These are phyloP conservation scores for Dendrophyllia cribrosa DNA, from an alignment of 64 coral and sea anemone species.

Conservation along the genomic window DNA sequence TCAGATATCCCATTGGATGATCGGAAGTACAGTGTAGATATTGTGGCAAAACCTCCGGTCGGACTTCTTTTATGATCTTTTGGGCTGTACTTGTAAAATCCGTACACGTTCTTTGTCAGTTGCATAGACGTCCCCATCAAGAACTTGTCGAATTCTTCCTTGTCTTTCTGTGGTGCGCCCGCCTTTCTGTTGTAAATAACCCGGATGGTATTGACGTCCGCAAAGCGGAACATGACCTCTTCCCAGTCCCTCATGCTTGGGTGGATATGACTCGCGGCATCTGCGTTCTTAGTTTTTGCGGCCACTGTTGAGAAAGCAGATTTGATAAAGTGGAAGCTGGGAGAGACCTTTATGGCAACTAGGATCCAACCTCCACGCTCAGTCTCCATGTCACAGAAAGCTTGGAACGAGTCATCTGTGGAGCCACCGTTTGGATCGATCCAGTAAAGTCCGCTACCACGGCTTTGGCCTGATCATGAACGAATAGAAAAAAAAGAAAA, in stretches of 20 bases:
- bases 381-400: constrained; percentile 80
- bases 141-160: constrained; percentile 32
- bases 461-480: constrained; percentile 56
- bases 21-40: constrained; percentile 16
- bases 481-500: too few relatives aligned
- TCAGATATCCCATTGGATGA: constrained; percentile 32
- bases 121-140: constrained; percentile 48
- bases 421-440: constrained; percentile 77
- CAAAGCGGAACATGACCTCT: too few relatives aligned
- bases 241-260: constrained; percentile 33
- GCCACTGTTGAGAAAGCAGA: constrained; percentile 32
- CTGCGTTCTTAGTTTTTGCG: constrained; percentile 4
- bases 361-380: constrained; percentile 80
- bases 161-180: not conserved
- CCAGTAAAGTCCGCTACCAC: constrained; percentile 66
- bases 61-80: constrained; percentile 45
- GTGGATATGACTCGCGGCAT: constrained; percentile 77
- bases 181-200: constrained; percentile 60
- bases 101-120: not conserved
- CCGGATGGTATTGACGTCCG: too few relatives aligned
- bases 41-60: constrained; percentile 39
- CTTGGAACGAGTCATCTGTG: constrained; percentile 70
- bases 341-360: constrained; percentile 69
- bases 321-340: constrained; percentile 37
- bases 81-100: constrained; percentile 73